Evolutionary conservation across 2,888 invertebrate species (phyloP), one percentile per base, ranked within the genome.

Genomic region (Rapana venosa): DNA sequence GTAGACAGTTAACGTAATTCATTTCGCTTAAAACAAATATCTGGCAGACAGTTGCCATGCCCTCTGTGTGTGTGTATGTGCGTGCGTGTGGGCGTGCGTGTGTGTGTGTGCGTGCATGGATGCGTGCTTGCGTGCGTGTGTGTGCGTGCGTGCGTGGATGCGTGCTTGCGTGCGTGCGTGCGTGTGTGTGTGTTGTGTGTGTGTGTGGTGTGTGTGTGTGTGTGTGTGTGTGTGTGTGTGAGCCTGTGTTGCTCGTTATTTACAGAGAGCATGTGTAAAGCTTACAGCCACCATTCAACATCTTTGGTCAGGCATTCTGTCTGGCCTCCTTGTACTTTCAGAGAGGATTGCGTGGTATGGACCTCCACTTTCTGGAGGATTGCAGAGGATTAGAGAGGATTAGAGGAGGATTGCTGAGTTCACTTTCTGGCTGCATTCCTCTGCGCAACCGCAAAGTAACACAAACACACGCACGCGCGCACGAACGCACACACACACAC

Each of bases 191-290:
- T 66, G 66, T 66, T 66, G 66, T 66, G 66, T 66, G 66, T 66
- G 66, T 66, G 66, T 66, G 66, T 66, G 66, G 17, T 17, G 17
- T 17, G 66, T 66, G 66, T 66, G 66, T 66, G 66, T 66, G 66
- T 66, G 66, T 66, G 66, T 66, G 66, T 66, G 66, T 66, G 66
- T 66, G 66, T 66, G 66, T 66, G 66, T 66, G 66, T 66, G 66
- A 6, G 66, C 13, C 5, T 66, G 66, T 66, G 66, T 66, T 66
- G 66, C 26, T 47, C 2, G 47, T 47, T 47, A 47, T 47, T 47
- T 47, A 47, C 47, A 47, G 47, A 47, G 47, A 47, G 66, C 66
- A 66, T 66, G 26, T 66, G 66, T 66, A 66, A 17, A 66, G 47
- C 66, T 77, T 77, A 20, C 77, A 77, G 77, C 77, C n/a, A 77